Conservation (phyloP, 2,888 invertebrate genomes). For the Dolichomitus sp. region DNA sequence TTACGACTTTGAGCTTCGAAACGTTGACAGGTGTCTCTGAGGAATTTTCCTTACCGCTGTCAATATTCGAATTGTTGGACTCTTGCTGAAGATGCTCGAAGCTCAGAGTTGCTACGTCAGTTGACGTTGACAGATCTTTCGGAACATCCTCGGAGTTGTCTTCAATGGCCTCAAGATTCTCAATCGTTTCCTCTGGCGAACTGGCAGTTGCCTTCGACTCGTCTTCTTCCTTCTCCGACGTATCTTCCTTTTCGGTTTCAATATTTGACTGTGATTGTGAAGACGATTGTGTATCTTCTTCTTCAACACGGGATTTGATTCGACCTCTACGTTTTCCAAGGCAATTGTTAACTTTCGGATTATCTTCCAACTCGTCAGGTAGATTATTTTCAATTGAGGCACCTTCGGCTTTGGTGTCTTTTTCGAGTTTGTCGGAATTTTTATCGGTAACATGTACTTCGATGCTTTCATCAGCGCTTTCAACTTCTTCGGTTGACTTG, state of each 20-base stretch:
- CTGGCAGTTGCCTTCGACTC: not conserved
- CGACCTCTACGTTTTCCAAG: conserved; percentile 57
- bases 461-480: conserved; percentile 5
- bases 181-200: conserved; percentile 8
- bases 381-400: conserved; percentile 34
- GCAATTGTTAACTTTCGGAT: conserved; percentile 46
- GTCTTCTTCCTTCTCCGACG: conserved; percentile 23
- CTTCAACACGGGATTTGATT: conserved; percentile 47
- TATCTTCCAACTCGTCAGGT: conserved; percentile 22
- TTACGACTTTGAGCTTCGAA: conserved; percentile 78
- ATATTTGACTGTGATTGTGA: conserved; percentile 5
- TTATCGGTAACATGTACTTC: conserved; percentile 45
- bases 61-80: conserved; percentile 81
- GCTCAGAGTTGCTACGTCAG: conserved; percentile 71
- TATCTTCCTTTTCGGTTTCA: conserved; percentile 40
- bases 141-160: not conserved
- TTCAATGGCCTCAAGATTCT: conserved; percentile 21
- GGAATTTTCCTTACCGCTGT: conserved; percentile 85
- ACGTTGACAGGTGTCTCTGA: conserved; percentile 77
- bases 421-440: conserved; percentile 28
- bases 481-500: conserved; percentile 10
- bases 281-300: conserved; percentile 38
- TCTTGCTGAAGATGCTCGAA: conserved; percentile 81
- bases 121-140: conserved; percentile 4
- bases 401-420: conserved; percentile 37